Percentiles rank a stretch among this genome's conserved stretches.
Conservation (phyloP, 2,113 vertebrate species). For the Amblyornis subalaris region DNA sequence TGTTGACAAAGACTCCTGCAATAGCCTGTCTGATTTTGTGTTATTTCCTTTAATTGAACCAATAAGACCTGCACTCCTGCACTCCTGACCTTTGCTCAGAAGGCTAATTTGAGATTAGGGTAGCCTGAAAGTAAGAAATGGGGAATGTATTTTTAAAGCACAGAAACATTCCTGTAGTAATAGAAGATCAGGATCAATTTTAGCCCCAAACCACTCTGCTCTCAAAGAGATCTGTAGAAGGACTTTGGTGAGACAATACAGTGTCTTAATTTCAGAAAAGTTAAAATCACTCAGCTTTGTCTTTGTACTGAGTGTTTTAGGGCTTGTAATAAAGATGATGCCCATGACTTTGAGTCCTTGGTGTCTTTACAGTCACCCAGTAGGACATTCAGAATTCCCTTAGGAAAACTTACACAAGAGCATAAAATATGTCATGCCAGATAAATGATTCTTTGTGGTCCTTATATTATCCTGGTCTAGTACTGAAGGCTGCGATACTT, state of each 20-base stretch:
- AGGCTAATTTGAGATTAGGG: slow-evolving; percentile 34
- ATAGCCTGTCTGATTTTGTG: slow-evolving; percentile 36
- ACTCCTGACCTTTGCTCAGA: slow-evolving; percentile 16
- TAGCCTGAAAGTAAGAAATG: slow-evolving; percentile 21
- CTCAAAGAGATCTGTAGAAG: background rate
- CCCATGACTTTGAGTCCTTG: slow-evolving; percentile 12
- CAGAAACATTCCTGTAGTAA: background rate
- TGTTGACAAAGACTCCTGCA: slow-evolving; percentile 45
- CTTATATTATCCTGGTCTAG: background rate
- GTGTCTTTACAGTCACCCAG: slow-evolving; percentile 12
- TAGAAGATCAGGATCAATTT: background rate
- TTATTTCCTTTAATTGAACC: slow-evolving; percentile 44
- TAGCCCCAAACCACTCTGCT: background rate
- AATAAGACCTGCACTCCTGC: slow-evolving; percentile 16
- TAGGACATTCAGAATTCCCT: slow-evolving; percentile 28
- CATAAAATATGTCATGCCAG: slow-evolving; percentile 13
- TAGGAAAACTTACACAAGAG: slow-evolving; percentile 37
- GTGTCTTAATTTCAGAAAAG: background rate
- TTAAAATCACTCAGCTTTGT: slow-evolving; percentile 16
- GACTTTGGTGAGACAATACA: slow-evolving; percentile 28
- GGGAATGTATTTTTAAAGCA: slow-evolving; percentile 7
- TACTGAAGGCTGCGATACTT: background rate
- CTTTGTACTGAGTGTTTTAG: slow-evolving; percentile 29
- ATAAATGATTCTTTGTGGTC: slow-evolving; percentile 28
- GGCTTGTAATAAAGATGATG: slow-evolving; percentile 35